Percentiles rank a stretch among this genome's conserved stretches.
These are phyloP conservation scores for Pantala flavescens DNA, from an alignment of 1,140 invertebrate species.

Conservation along the genomic window DNA sequence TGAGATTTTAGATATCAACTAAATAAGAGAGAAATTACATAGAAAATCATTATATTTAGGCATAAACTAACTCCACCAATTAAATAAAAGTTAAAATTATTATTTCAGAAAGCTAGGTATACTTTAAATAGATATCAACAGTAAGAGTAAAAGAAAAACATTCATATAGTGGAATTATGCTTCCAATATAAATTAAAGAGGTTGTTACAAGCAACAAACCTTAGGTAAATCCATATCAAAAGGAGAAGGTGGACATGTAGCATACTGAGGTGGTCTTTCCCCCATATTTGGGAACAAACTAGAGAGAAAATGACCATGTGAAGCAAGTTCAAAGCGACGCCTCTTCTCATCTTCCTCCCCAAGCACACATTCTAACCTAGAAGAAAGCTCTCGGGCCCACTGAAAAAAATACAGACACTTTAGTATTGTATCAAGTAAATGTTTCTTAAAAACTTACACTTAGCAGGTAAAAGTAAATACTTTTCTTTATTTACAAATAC, in stretches of 20 bases:
- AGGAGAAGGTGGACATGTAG: slow-evolving; percentile 59
- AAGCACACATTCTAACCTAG: slow-evolving; percentile 60
- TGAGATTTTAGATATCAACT: too few species aligned
- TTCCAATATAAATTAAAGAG: neutral
- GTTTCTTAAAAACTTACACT: too few species aligned
- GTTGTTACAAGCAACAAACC: slow-evolving; percentile 35
- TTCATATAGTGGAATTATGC: too few species aligned
- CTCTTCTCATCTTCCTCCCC: neutral
- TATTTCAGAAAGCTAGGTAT: neutral
- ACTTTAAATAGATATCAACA: too few species aligned
- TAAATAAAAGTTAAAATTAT: slow-evolving; percentile 22
- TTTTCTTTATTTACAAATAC: too few species aligned
- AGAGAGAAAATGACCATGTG: slow-evolving; percentile 61
- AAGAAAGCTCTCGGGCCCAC: slow-evolving; percentile 67
- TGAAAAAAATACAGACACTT: slow-evolving; percentile 34
- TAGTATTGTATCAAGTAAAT: too few species aligned
- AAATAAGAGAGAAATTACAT: too few species aligned
- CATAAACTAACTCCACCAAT: slow-evolving; percentile 25
- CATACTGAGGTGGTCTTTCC: slow-evolving; percentile 74
- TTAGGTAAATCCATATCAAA: slow-evolving; percentile 66
- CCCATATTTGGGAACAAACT: slow-evolving; percentile 78
- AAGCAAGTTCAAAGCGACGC: neutral
- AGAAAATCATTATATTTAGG: too few species aligned
- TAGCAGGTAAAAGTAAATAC: too few species aligned
- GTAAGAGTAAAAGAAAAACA: too few species aligned